phyloP scores from a whole-genome alignment of 2,888 invertebrate genomes.

The Drosophila neotestacea region DNA sequence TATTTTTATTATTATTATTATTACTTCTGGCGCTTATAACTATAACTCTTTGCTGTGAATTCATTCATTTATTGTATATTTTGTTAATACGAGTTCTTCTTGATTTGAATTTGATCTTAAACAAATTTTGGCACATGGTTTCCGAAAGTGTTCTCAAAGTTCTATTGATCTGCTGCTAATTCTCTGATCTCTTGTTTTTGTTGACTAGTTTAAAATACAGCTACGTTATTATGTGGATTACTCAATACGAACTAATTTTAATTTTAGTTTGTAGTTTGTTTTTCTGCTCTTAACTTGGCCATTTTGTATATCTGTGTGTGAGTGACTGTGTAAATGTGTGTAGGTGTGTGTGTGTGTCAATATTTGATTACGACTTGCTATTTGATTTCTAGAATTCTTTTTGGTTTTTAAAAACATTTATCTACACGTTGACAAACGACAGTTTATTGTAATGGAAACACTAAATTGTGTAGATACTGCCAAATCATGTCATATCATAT shows the following conservation, averaged over 20 bases:
- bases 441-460: constrained; percentile 73
- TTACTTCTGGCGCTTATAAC: constrained; percentile 29
- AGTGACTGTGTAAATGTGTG: constrained; percentile 36
- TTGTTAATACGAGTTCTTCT: constrained; percentile 52
- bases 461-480: constrained; percentile 60
- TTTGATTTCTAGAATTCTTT: constrained; percentile 68
- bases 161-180: constrained; percentile 42
- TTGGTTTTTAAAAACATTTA: constrained; percentile 74
- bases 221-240: constrained; percentile 68
- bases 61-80: constrained; percentile 57
- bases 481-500: constrained; percentile 65
- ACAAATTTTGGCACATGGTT: constrained; percentile 84
- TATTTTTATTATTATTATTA: constrained; percentile 10
- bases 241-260: constrained; percentile 30
- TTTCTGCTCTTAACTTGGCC: constrained; percentile 63
- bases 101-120: constrained; percentile 52
- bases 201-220: constrained; percentile 77
- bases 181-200: constrained; percentile 34
- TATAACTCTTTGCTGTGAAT: constrained; percentile 41
- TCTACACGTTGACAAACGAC: constrained; percentile 77
- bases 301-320: constrained; percentile 10
- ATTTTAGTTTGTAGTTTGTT: constrained; percentile 70
- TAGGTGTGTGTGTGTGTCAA: constrained; percentile 46
- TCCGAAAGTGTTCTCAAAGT: constrained; percentile 78
- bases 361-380: constrained; percentile 73